phyloP scores from a whole-genome alignment of 2,113 vertebrate species.

The Formicarius rufipectus region DNA sequence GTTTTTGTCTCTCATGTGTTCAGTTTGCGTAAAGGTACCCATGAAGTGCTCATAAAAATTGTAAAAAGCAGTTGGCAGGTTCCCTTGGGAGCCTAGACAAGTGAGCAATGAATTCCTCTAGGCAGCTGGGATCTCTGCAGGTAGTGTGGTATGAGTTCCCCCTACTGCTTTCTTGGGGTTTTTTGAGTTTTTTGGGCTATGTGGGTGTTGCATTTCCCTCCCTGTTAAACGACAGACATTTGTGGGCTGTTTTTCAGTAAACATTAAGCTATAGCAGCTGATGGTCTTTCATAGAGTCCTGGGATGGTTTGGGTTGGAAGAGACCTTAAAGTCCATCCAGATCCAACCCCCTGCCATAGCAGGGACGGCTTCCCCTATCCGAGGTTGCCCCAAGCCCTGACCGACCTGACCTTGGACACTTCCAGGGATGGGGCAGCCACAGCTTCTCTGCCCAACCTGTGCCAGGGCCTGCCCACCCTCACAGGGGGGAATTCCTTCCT shows the following conservation, averaged over 20 bases:
- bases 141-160: not conserved
- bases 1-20: not conserved
- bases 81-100: not conserved
- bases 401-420: not conserved
- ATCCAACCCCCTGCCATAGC: not conserved
- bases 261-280: not conserved
- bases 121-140: not conserved
- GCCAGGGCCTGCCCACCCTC: not conserved
- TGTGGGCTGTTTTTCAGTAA: not conserved
- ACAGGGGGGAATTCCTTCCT: not conserved
- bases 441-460: not conserved
- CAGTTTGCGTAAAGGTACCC: not conserved
- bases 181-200: not conserved
- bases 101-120: not conserved
- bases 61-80: not conserved
- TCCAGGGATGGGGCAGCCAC: not conserved
- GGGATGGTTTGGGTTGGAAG: not conserved
- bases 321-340: not conserved
- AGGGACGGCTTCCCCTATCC: not conserved
- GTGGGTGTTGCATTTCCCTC: rapidly evolving
- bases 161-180: not conserved
- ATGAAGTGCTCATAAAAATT: not conserved
- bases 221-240: rapidly evolving
- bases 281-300: not conserved
- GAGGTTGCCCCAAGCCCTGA: not conserved